Base-by-base conservation (phyloP, 2,888 invertebrate species). In the Ptilodon capucinus region DNA sequence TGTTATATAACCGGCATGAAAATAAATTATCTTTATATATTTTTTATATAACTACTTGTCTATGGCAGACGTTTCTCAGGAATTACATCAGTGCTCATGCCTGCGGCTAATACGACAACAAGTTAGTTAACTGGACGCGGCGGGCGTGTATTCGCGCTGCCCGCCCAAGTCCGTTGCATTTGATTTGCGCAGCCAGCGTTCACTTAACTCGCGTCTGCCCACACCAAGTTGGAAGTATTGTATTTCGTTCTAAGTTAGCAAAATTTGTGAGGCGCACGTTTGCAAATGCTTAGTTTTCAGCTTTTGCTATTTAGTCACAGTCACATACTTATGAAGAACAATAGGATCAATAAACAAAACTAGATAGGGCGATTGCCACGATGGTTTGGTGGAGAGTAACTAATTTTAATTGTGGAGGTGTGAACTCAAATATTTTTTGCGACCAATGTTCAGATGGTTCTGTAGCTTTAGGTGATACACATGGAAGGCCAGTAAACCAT, bases 211-310 rank as follows among this genome's bases (percentile, higher is more conserved):
- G 57, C 74, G 76, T 71, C 83, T 81, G 81, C 72, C 76, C 76
- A 72, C 70, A 61, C 54, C 69, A 65, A 74, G 74, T 77, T 71
- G 77, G 75, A 81, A 81, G 80, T 83, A 82, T 76, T 76, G 76
- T 76, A 79, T 83, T 83, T 81, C 80, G 67, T 78, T 81, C 79
- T 76, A 79, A 83, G 82, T 84, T 84, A 80, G 82, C 72, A 73
- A 73, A 83, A 84, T 84, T 84, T 84, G 81, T 79, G 76, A 75
- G 68, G 78, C 68, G 76, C 78, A 82, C 79, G 82, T 76, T 71
- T 82, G 76, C 76, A 77, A 80, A 76, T 59, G 42, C 65, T 55
- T 61, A 60, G 51, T 64, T 68, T 67, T 68, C 67, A n/a, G n/a
- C n/a, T n/a, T n/a, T n/a, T n/a, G n/a, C n/a, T n/a, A n/a, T n/a